Evolutionary conservation across 2,888 invertebrate genomes (phyloP).

Genomic region (Camptogramma bilineatum): DNA sequence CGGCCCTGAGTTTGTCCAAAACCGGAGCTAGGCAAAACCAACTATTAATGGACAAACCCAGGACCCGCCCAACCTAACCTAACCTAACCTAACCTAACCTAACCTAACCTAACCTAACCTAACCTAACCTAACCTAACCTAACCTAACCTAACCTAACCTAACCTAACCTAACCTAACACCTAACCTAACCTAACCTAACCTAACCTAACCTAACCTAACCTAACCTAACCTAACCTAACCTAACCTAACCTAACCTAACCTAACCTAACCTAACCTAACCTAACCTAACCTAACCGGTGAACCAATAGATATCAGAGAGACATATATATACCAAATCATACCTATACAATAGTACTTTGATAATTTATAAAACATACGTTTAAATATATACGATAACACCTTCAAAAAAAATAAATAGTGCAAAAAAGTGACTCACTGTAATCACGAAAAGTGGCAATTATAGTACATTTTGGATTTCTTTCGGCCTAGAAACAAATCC

Average conservation of each 20-base stretch:
- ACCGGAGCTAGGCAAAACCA: too few relatives aligned
- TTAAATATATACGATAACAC: too few relatives aligned
- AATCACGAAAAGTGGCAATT: constrained; percentile 30
- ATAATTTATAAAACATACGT: too few relatives aligned
- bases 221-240: constrained; percentile 2
- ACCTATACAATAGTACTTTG: too few relatives aligned
- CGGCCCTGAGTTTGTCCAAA: too few relatives aligned
- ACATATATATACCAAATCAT: too few relatives aligned
- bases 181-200: constrained; percentile 2
- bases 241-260: not conserved
- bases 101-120: constrained; percentile 2
- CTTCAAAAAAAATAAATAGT: too few relatives aligned
- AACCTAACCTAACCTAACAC: not conserved
- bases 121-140: constrained; percentile 2
- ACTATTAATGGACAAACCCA: too few relatives aligned
- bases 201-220: constrained; percentile 2
- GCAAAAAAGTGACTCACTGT: too few relatives aligned
- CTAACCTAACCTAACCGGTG: constrained; percentile 41
- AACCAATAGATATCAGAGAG: constrained; percentile 37
- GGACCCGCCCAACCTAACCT: constrained; percentile 1
- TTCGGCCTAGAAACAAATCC: constrained; percentile 33
- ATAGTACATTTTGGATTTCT: too few relatives aligned
- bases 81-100: constrained; percentile 2
- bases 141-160: constrained; percentile 2
- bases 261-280: constrained; percentile 39